Conservation (phyloP, 2,888 invertebrate species). For the Helobdella robusta region DNA sequence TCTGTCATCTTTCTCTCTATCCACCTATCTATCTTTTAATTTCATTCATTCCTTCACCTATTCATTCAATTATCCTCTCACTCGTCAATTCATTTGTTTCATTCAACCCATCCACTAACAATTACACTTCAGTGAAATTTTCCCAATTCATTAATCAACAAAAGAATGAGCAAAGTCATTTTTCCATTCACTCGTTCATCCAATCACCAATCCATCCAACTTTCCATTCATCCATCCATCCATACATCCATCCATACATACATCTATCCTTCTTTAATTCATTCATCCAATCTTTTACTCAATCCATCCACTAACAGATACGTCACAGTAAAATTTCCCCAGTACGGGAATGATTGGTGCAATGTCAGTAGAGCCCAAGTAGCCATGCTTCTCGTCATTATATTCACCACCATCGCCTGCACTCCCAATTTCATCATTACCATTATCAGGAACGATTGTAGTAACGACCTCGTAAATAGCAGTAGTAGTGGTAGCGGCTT, state of each 20-base stretch:
- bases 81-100: conserved; percentile 49
- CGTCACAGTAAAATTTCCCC: conserved; percentile 17
- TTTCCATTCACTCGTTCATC: no score
- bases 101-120: neutral
- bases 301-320: no score
- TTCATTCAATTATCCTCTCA: neutral
- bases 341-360: conserved; percentile 53
- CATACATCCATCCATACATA: no score
- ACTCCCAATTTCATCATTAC: conserved; percentile 51
- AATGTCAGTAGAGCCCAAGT: conserved; percentile 67
- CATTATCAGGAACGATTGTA: conserved; percentile 27
- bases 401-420: conserved; percentile 43
- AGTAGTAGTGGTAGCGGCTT: no score
- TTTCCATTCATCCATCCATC: no score
- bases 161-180: no score
- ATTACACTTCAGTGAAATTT: neutral
- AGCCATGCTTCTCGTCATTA: conserved; percentile 62
- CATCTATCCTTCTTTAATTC: no score
- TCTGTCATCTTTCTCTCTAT: neutral
- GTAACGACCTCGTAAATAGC: no score
- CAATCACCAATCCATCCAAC: no score
- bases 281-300: no score
- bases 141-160: no score
- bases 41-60: neutral
- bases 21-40: neutral